Percentiles rank a stretch among this genome's conserved stretches.
phyloP scores from a whole-genome alignment of 1,140 invertebrate species.

The Orchesella cincta region DNA sequence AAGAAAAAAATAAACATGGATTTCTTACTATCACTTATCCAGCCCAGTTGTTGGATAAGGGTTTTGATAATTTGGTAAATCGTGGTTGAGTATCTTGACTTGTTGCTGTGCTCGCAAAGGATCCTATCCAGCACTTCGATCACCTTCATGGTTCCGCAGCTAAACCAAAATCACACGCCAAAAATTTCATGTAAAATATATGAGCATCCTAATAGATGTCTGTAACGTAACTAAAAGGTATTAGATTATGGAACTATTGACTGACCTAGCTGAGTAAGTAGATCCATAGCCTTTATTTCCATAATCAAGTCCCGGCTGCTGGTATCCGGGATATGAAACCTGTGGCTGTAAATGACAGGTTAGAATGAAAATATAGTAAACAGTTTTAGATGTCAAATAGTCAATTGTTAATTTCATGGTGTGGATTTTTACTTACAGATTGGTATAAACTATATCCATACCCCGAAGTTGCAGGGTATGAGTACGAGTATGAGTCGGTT shows the following conservation, averaged over 20 bases:
- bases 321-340: not conserved
- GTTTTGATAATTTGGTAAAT: not conserved
- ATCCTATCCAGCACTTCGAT: constrained; percentile 10
- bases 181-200: not conserved
- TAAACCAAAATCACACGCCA: not conserved
- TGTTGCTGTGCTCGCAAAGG: not conserved
- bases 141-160: not conserved
- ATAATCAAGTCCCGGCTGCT: not conserved
- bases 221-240: not conserved
- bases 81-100: not conserved
- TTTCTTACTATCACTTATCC: not conserved
- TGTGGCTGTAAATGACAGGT: too few relatives aligned
- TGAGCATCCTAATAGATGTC: not conserved
- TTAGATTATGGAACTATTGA: not conserved
- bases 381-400: not conserved
- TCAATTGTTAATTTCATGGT: not conserved
- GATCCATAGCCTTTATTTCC: not conserved
- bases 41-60: not conserved
- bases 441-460: not conserved
- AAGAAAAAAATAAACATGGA: too few relatives aligned
- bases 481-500: not conserved
- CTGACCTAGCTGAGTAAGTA: not conserved
- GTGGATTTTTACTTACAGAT: too few relatives aligned
- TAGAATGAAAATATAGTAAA: too few relatives aligned
- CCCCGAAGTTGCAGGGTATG: not conserved